These are phyloP conservation scores for Drosophila sordidula DNA, from an alignment of 2,888 invertebrate genomes.

Conservation along the genomic window DNA sequence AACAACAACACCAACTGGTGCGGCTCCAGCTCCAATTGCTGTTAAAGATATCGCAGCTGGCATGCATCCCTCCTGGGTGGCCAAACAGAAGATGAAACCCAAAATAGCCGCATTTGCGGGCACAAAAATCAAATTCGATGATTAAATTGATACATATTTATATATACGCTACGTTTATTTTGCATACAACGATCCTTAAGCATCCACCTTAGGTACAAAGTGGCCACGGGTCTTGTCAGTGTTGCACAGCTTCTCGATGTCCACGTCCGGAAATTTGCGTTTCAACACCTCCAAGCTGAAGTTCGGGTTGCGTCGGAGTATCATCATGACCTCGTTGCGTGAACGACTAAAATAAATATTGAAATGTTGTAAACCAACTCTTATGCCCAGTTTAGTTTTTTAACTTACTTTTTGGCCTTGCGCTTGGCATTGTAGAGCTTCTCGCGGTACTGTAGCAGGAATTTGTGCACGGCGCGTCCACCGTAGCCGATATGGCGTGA, in stretches of 20 bases:
- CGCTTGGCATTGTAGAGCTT: conserved; percentile 87
- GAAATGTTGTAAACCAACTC: neutral
- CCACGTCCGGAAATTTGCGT: conserved; percentile 90
- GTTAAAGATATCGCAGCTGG: conserved; percentile 4
- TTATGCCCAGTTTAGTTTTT: neutral
- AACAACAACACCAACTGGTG: neutral
- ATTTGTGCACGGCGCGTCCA: conserved; percentile 88
- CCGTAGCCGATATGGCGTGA: conserved; percentile 87
- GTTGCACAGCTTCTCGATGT: conserved; percentile 89
- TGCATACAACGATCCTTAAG: conserved; percentile 37
- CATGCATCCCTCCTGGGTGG: conserved; percentile 85
- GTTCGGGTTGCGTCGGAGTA: conserved; percentile 91
- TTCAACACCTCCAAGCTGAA: conserved; percentile 90
- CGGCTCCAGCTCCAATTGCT: neutral
- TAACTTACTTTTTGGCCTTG: conserved; percentile 86
- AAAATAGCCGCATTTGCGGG: conserved; percentile 82
- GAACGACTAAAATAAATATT: conserved; percentile 85
- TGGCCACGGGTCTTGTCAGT: conserved; percentile 88
- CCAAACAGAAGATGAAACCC: conserved; percentile 83
- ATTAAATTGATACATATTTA: conserved; percentile 26
- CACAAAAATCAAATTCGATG: conserved; percentile 82
- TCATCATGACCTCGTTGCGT: conserved; percentile 89
- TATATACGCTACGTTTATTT: conserved; percentile 39
- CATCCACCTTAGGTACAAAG: conserved; percentile 85
- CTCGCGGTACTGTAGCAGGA: conserved; percentile 88